A percentile compares a stretch with the other conserved stretches of the same genome.
phyloP scores from a whole-genome alignment of 2,888 invertebrate genomes.

The Phorcus lineatus region DNA sequence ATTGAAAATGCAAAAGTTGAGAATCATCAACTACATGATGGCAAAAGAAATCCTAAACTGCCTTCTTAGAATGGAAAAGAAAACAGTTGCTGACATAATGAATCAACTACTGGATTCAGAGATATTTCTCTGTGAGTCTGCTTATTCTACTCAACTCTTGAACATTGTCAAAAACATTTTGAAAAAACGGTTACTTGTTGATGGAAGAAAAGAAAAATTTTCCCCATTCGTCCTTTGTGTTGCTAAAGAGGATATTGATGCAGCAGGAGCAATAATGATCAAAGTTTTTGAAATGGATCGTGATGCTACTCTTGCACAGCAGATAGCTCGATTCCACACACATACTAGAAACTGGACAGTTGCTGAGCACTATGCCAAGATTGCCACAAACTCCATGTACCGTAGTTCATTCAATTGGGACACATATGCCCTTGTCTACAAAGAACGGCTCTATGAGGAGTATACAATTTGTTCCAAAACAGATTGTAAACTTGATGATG shows the following conservation, averaged over 20 bases:
- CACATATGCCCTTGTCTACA: constrained; percentile 56
- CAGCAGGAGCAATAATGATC: constrained; percentile 44
- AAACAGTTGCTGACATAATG: constrained; percentile 42
- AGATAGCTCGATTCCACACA: constrained; percentile 55
- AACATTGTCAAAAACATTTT: constrained; percentile 49
- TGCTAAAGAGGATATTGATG: constrained; percentile 39
- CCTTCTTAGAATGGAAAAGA: constrained; percentile 29
- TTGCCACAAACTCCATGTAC: constrained; percentile 42
- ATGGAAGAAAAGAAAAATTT: constrained; percentile 47
- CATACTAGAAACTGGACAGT: constrained; percentile 45
- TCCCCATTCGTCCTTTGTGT: constrained; percentile 56
- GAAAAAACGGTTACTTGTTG: constrained; percentile 41
- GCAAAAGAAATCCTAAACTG: constrained; percentile 43
- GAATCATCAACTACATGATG: constrained; percentile 45
- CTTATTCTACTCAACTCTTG: constrained; percentile 30
- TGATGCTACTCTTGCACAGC: constrained; percentile 61
- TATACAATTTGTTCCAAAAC: constrained; percentile 10
- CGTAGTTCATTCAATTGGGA: constrained; percentile 58
- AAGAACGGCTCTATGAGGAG: constrained; percentile 39
- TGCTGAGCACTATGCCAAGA: constrained; percentile 48
- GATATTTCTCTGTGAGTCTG: background rate
- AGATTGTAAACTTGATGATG: constrained; percentile 28
- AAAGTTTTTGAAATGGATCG: constrained; percentile 48
- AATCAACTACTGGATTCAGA: constrained; percentile 41
- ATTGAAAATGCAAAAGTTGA: constrained; percentile 37